phyloP scores from a whole-genome alignment of 1,140 invertebrate genomes.

The Ganaspis sp. region DNA sequence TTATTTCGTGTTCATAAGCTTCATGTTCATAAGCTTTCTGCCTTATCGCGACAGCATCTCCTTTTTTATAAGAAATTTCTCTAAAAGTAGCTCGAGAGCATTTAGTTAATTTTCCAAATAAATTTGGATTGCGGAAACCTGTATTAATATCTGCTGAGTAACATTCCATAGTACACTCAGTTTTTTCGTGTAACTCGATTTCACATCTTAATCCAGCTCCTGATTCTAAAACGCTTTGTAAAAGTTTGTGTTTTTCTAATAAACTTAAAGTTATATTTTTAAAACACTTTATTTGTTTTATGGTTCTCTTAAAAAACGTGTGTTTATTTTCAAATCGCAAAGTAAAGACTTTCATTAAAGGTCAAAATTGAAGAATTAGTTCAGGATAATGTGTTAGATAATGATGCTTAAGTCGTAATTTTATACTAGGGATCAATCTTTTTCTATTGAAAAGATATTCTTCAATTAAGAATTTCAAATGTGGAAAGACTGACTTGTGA shows the following conservation, averaged over 20 bases:
- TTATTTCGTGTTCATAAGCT: no score
- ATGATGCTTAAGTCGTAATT: slow-evolving; percentile 29
- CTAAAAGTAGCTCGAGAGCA: background rate
- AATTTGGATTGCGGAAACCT: background rate
- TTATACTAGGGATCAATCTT: background rate
- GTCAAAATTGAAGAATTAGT: background rate
- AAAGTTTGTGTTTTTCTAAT: background rate
- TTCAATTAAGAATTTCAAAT: slow-evolving; percentile 1
- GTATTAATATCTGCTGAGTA: background rate
- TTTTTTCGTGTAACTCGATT: background rate
- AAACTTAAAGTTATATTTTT: background rate
- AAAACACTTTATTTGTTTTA: background rate
- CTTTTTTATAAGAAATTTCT: background rate
- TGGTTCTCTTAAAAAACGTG: background rate
- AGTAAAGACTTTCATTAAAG: background rate
- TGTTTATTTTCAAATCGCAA: background rate
- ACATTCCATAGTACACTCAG: background rate
- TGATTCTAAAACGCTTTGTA: background rate
- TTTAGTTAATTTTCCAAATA: background rate
- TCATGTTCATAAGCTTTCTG: background rate
- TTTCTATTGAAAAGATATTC: slow-evolving; percentile 3
- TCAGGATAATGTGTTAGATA: slow-evolving; percentile 24
- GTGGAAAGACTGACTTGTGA: background rate
- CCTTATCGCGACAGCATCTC: background rate
- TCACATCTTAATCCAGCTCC: background rate